A percentile compares a stretch with the other conserved stretches of the same genome.
These are phyloP conservation scores for Marisa cornuarietis DNA, from an alignment of 1,140 invertebrate species.

Conservation along the genomic window DNA sequence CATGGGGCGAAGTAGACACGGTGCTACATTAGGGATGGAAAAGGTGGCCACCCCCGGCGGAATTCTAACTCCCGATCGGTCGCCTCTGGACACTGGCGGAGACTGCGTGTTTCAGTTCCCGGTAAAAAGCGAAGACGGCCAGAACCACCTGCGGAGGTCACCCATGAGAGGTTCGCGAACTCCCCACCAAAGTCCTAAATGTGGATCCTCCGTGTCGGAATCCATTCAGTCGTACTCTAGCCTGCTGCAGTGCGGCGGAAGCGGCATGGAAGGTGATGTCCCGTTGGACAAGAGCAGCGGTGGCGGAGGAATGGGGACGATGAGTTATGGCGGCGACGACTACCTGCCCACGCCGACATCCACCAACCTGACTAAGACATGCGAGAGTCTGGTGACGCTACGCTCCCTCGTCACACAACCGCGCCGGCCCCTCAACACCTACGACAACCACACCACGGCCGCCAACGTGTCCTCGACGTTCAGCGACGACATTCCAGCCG, in stretches of 20 bases:
- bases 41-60: constrained; percentile 21
- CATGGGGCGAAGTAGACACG: background rate
- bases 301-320: background rate
- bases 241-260: background rate
- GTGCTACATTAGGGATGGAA: background rate
- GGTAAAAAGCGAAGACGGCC: background rate
- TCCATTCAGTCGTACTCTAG: background rate
- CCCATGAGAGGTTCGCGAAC: background rate
- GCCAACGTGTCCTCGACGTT: background rate
- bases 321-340: background rate
- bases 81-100: constrained; percentile 28
- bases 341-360: constrained; percentile 24
- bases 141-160: background rate
- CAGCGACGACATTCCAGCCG: background rate
- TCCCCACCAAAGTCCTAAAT: background rate
- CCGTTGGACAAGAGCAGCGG: background rate
- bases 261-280: background rate
- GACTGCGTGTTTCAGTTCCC: constrained; percentile 24
- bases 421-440: constrained; percentile 3
- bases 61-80: constrained; percentile 37
- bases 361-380: constrained; percentile 19
- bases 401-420: constrained; percentile 35
- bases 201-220: background rate
- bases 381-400: constrained; percentile 28
- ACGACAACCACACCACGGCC: background rate